Percentiles rank a stretch among this genome's conserved stretches.
Evolutionary conservation across 2,888 invertebrate genomes (phyloP).

Genomic region (Apeira syringaria): DNA sequence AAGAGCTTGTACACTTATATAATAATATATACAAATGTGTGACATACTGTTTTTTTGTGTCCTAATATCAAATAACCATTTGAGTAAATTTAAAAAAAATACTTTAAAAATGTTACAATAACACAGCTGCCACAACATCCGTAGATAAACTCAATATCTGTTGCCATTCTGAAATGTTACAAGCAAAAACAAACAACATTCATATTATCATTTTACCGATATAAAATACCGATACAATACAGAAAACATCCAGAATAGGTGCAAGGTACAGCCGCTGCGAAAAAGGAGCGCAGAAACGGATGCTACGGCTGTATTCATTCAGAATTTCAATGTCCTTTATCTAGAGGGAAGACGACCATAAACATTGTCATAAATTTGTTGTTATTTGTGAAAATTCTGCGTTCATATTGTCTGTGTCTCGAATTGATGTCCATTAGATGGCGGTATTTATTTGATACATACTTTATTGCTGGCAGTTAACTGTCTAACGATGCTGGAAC

Average conservation of each 20-base stretch:
- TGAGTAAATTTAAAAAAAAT: too few species aligned
- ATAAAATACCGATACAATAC: too few species aligned
- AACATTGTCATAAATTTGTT: conserved; percentile 70
- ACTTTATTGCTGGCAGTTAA: conserved; percentile 28
- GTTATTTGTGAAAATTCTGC: conserved; percentile 61
- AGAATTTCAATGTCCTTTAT: conserved; percentile 73
- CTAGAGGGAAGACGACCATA: conserved; percentile 61
- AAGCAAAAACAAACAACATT: too few species aligned
- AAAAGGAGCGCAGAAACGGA: conserved; percentile 37
- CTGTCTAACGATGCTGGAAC: conserved; percentile 18
- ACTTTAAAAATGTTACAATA: too few species aligned
- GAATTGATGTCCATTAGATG: conserved; percentile 34
- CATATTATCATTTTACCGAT: too few species aligned
- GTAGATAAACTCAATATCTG: too few species aligned
- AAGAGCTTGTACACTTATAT: too few species aligned
- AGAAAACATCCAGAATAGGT: conserved; percentile 34
- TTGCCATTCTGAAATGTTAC: too few species aligned
- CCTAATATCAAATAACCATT: too few species aligned
- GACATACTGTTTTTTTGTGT: too few species aligned
- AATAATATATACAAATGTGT: too few species aligned
- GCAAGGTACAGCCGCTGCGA: conserved; percentile 33
- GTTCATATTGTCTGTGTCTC: conserved; percentile 27
- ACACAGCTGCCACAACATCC: too few species aligned
- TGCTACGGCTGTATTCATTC: conserved; percentile 54
- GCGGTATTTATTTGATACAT: conserved; percentile 31